Conservation (phyloP, 1,140 invertebrate species). For the Parapsyche elsis region DNA sequence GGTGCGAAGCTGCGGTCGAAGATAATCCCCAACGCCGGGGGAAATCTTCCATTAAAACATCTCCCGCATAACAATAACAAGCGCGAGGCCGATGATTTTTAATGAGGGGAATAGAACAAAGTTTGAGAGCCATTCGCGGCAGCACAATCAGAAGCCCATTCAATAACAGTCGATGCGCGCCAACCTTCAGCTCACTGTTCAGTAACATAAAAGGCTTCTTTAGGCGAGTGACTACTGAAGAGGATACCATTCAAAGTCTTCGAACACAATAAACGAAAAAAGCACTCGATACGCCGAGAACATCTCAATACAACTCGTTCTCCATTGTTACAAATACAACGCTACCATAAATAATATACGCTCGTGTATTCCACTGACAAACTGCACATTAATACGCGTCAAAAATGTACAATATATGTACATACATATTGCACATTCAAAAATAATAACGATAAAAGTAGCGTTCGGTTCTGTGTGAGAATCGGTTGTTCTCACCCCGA, state of each 20-base stretch:
- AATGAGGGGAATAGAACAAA: not conserved
- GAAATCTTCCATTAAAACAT: slow-evolving; percentile 36
- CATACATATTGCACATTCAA: too few relatives aligned
- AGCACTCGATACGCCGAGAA: not conserved
- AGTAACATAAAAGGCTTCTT: slow-evolving; percentile 29
- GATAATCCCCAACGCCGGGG: slow-evolving; percentile 31
- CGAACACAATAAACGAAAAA: slow-evolving; percentile 12
- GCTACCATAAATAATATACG: slow-evolving; percentile 1
- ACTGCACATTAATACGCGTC: not conserved
- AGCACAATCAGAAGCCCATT: slow-evolving; percentile 37
- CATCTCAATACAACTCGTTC: slow-evolving; percentile 35
- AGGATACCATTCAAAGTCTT: slow-evolving; percentile 36
- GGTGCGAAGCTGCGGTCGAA: slow-evolving; percentile 28
- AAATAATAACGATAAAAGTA: too few relatives aligned
- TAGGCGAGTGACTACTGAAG: slow-evolving; percentile 33
- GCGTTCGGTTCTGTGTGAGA: too few relatives aligned
- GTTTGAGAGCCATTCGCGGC: slow-evolving; percentile 6
- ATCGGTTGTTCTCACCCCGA: not conserved
- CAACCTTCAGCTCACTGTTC: slow-evolving; percentile 3
- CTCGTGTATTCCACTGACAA: slow-evolving; percentile 9
- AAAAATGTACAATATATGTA: too few relatives aligned
- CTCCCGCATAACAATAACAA: slow-evolving; percentile 28
- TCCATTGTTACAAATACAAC: slow-evolving; percentile 11
- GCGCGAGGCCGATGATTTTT: not conserved
- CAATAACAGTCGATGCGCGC: slow-evolving; percentile 14